These are phyloP conservation scores for Climacteris rufus DNA, from an alignment of 2,113 vertebrate genomes.

Conservation along the genomic window DNA sequence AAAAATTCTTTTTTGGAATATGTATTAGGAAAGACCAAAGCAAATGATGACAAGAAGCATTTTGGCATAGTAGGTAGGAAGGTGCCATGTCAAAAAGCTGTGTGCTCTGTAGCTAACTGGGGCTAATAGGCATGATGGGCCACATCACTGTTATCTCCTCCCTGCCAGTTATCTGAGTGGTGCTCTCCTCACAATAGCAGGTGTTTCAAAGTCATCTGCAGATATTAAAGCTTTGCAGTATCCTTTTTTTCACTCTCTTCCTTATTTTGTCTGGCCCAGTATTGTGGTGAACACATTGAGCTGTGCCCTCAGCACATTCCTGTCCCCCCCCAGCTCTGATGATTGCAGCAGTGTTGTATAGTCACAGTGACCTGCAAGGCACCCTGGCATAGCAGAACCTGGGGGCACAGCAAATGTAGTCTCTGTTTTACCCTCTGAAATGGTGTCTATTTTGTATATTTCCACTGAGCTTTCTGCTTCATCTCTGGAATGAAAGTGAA, in stretches of 20 bases:
- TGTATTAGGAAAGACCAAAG: neutral
- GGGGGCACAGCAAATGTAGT: neutral
- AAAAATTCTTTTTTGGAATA: neutral
- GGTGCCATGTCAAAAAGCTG: neutral
- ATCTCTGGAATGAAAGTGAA: neutral
- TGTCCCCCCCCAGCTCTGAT: neutral
- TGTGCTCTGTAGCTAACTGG: neutral
- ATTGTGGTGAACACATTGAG: neutral
- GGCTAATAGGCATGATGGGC: accelerated
- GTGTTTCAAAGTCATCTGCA: neutral
- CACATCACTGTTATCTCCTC: neutral
- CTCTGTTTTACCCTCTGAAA: neutral
- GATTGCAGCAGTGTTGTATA: accelerated
- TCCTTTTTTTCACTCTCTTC: neutral
- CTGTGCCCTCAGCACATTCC: neutral
- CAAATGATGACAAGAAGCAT: neutral
- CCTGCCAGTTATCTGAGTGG: accelerated
- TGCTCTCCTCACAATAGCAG: neutral
- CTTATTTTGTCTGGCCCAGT: neutral
- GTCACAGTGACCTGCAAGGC: neutral
- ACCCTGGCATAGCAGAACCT: neutral
- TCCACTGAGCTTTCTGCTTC: neutral
- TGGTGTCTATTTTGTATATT: neutral
- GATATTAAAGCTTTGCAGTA: neutral
- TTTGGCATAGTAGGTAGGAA: neutral